Percentiles rank a stretch among this genome's conserved stretches.
These are phyloP conservation scores for Nestor notabilis DNA, from an alignment of 2,113 vertebrate species.

Conservation along the genomic window DNA sequence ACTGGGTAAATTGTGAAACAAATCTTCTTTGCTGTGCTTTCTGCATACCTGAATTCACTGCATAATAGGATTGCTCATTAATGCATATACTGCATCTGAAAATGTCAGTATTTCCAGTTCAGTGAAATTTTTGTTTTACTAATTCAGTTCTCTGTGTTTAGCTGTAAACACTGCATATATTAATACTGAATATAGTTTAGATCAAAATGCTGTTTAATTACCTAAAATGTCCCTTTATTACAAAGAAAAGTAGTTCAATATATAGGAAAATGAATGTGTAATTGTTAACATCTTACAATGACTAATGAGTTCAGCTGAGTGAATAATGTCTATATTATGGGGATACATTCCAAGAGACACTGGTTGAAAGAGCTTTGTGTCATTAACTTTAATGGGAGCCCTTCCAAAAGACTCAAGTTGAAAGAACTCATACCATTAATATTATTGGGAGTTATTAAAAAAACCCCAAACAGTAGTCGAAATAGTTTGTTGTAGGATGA, in stretches of 20 bases:
- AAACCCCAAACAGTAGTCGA: neutral
- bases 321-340: neutral
- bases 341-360: neutral
- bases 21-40: neutral
- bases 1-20: neutral
- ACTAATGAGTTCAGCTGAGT: neutral
- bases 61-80: neutral
- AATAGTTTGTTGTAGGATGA: neutral
- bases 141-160: neutral
- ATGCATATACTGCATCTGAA: neutral
- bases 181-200: neutral
- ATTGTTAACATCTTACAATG: neutral
- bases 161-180: neutral
- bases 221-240: neutral
- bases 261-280: constrained; percentile 42
- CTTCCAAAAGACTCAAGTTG: constrained; percentile 17
- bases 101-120: neutral
- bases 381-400: constrained; percentile 1
- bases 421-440: constrained; percentile 36
- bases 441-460: neutral
- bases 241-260: constrained; percentile 3
- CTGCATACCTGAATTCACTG: neutral
- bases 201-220: constrained; percentile 12
- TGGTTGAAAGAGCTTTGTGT: constrained; percentile 39
- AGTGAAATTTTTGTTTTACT: neutral